Conservation (phyloP, 2,888 invertebrate genomes). For the Tineola bisselliella region DNA sequence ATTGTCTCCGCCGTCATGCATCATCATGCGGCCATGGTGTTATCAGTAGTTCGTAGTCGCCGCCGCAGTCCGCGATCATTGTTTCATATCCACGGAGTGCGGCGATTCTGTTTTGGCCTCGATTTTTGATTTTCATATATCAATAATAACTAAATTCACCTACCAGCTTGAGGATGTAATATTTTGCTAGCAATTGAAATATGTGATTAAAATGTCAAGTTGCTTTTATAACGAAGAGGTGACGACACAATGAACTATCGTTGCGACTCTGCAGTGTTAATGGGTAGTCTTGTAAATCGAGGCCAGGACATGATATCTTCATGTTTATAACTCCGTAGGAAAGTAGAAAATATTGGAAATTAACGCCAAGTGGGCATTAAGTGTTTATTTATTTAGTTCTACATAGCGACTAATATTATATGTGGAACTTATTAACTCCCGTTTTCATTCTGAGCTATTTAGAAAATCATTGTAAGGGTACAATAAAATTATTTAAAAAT, state of each 20-base stretch:
- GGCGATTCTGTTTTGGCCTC: constrained; percentile 57
- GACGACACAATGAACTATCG: too few species aligned
- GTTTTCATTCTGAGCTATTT: constrained; percentile 52
- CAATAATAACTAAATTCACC: background rate
- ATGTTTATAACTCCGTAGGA: constrained; percentile 42
- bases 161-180: background rate
- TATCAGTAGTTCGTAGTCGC: background rate
- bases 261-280: constrained; percentile 22
- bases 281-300: too few species aligned
- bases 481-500: constrained; percentile 26
- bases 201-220: background rate
- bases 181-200: background rate
- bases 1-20: constrained; percentile 24
- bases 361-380: constrained; percentile 52
- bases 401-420: constrained; percentile 58
- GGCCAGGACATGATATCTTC: constrained; percentile 59
- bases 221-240: too few species aligned
- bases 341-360: too few species aligned
- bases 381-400: constrained; percentile 64
- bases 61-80: background rate
- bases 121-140: constrained; percentile 35
- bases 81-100: constrained; percentile 22
- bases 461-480: constrained; percentile 47
- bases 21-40: constrained; percentile 66
- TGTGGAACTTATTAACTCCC: constrained; percentile 41